Base-by-base conservation (phyloP, 2,113 vertebrate genomes). In the Hirundichthys speculiger region DNA sequence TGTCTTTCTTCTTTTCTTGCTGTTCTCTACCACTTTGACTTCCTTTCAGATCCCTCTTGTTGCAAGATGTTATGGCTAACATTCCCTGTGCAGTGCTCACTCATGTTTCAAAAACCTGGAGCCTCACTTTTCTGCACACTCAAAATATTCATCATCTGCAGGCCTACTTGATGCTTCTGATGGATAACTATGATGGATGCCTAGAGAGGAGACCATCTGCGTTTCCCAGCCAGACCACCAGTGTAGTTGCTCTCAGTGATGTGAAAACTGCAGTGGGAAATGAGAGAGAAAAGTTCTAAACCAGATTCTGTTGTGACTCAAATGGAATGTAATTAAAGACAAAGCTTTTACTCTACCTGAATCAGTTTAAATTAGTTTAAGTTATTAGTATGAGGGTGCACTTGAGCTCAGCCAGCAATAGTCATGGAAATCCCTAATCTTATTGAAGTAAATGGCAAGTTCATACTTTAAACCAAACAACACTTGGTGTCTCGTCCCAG, bases 41-140 rank as follows among this genome's bases (percentile, higher is more conserved):
- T 48, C 40, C 20, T 59, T 42, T 41, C n/a, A 39, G 59, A 41
- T 75, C 54, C 60, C 39, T 60, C 55, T 75, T 57, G 13, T 42
- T 73, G 67, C 77, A 68, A 64, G 72, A 77, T 85, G 75, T 84
- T 85, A 73, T 77, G 66, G 70, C 77, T 76, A 68, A 49, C 59
- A 47, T 71, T 83, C 49, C 53, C 73, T 55, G 13, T 59, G n/a
- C 57, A 63, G 16, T n/a, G 14, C 42, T 69, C 42, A 41, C 73
- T 75, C 63, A 49, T 9, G 41, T 48, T 82, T 79, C 53, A 24
- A 6, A 70, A 85, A 53, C 41, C 39, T 70, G 47, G 57, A 77
- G 55, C 30, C 58, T 73, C 38, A 19, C 54, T 81, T 67, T 65
- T 22, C 57, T 21, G 13, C 22, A 39, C 13, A 25, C 20, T 19